A percentile compares a stretch with the other conserved stretches of the same genome.
Evolutionary conservation across 2,113 vertebrate species (phyloP).

Genomic region (Anhinga rufa): DNA sequence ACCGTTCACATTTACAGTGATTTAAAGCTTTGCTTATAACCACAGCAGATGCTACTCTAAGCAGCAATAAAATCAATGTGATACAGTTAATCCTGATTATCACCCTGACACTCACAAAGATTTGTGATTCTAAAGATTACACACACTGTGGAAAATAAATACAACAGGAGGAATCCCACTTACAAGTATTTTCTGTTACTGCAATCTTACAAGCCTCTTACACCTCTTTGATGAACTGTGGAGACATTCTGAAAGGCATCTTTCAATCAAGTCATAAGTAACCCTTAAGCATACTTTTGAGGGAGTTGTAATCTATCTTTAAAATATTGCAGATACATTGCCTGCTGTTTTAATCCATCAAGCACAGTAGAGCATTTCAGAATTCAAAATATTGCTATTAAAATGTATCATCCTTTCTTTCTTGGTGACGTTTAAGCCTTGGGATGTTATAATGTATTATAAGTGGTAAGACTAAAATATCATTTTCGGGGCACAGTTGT

Average conservation of each 20-base stretch:
- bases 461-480: not conserved
- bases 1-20: not conserved
- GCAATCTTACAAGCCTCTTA: not conserved
- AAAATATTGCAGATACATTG: not conserved
- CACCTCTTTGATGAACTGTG: not conserved
- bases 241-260: not conserved
- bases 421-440: not conserved
- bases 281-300: not conserved
- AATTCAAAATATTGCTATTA: not conserved
- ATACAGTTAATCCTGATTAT: conserved; percentile 27
- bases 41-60: not conserved
- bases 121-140: conserved; percentile 8
- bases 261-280: not conserved
- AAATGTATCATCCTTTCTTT: not conserved
- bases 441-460: not conserved
- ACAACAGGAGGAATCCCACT: not conserved
- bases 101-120: not conserved
- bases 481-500: not conserved
- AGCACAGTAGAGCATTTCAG: not conserved
- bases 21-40: not conserved
- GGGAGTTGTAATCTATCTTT: not conserved
- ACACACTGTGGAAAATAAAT: not conserved
- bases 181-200: not conserved
- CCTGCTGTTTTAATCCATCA: not conserved
- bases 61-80: conserved; percentile 18